phyloP scores from a whole-genome alignment of 2,888 invertebrate species.

The Calephelis perditalis region DNA sequence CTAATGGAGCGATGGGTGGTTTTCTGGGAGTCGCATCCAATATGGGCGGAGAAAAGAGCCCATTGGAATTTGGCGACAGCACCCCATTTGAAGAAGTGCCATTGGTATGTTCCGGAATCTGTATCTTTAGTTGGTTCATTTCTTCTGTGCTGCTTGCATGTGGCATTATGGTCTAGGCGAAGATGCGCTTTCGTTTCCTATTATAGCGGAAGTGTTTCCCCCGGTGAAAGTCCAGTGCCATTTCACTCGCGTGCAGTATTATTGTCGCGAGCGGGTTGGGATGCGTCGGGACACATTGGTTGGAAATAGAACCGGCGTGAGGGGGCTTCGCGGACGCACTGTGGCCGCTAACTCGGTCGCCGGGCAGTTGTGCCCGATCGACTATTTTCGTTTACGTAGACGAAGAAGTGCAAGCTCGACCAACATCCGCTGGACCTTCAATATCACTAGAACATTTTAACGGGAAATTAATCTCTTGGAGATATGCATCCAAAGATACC shows the following conservation, averaged over 20 bases:
- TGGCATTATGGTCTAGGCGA: slow-evolving; percentile 54
- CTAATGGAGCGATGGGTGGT: slow-evolving; percentile 60
- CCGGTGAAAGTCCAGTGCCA: slow-evolving; percentile 70
- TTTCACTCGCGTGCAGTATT: slow-evolving; percentile 66
- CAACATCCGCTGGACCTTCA: slow-evolving; percentile 65
- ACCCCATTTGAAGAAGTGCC: slow-evolving; percentile 34
- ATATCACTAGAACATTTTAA: slow-evolving; percentile 31
- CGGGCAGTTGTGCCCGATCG: slow-evolving; percentile 62
- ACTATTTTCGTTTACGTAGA: slow-evolving; percentile 77
- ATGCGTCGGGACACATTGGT: slow-evolving; percentile 64
- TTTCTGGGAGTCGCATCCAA: slow-evolving; percentile 63
- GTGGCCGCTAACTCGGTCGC: slow-evolving; percentile 72
- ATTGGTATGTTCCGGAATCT: slow-evolving; percentile 53
- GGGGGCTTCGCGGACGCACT: slow-evolving; percentile 70
- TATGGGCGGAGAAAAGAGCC: slow-evolving; percentile 59
- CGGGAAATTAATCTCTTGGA: slow-evolving; percentile 12
- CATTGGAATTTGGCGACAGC: slow-evolving; percentile 51
- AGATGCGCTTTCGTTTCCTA: slow-evolving; percentile 60
- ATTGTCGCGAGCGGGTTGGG: slow-evolving; percentile 58
- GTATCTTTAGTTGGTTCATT: slow-evolving; percentile 47
- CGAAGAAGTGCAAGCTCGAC: slow-evolving; percentile 72
- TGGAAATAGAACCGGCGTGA: slow-evolving; percentile 75
- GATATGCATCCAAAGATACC: too few species aligned
- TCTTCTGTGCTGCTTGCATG: slow-evolving; percentile 44
- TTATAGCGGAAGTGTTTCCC: slow-evolving; percentile 60